phyloP scores from a whole-genome alignment of 2,113 vertebrate genomes.

The Charina bottae region DNA sequence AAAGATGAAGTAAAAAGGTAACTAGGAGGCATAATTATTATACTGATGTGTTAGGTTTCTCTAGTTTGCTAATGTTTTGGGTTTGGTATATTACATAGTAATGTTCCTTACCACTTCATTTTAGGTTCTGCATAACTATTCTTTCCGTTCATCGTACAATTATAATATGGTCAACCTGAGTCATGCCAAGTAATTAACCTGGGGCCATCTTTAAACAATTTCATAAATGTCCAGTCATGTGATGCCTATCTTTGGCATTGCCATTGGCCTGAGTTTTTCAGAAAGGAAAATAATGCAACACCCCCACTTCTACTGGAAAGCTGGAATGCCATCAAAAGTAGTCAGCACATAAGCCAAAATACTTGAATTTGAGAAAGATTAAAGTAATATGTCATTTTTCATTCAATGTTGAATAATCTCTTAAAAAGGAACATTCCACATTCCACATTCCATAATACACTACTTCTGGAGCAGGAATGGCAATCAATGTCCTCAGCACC shows the following conservation, averaged over 20 bases:
- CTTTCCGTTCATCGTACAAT: constrained; percentile 53
- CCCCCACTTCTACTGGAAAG: constrained; percentile 22
- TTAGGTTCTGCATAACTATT: constrained; percentile 65
- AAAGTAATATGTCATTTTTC: constrained; percentile 51
- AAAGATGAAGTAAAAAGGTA: not conserved
- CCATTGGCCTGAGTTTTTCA: constrained; percentile 59
- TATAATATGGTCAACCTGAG: constrained; percentile 65
- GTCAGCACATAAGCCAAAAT: constrained; percentile 40
- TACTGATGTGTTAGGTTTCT: not conserved
- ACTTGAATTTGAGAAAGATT: constrained; percentile 48
- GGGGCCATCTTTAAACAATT: constrained; percentile 67
- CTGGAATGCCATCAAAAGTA: constrained; percentile 29
- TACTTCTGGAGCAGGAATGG: not conserved
- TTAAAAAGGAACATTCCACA: constrained; percentile 58
- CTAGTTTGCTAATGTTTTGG: constrained; percentile 38
- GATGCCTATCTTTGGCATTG: constrained; percentile 53
- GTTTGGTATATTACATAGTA: constrained; percentile 46
- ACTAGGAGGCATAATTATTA: constrained; percentile 19
- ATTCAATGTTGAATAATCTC: constrained; percentile 49
- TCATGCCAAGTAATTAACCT: constrained; percentile 59
- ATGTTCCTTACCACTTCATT: constrained; percentile 50
- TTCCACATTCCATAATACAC: not conserved
- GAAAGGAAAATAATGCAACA: constrained; percentile 50
- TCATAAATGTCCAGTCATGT: constrained; percentile 66
- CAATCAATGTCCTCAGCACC: not conserved